phyloP scores from a whole-genome alignment of 2,888 invertebrate species.

The Heteromurus nitidus region DNA sequence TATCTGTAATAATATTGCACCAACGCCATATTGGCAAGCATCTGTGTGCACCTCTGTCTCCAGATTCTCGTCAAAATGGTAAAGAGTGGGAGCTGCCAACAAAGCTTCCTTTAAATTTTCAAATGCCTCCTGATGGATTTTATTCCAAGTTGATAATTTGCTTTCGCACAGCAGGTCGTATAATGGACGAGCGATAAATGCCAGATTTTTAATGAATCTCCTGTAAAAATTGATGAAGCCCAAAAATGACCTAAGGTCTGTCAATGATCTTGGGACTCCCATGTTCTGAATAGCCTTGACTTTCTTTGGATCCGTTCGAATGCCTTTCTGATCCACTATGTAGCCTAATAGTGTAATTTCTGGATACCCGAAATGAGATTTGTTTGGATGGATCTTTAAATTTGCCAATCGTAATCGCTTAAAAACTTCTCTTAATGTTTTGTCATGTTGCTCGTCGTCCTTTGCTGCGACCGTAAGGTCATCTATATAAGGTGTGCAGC shows the following conservation, averaged over 20 bases:
- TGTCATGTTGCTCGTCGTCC: slow-evolving; percentile 69
- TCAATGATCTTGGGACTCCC: neutral
- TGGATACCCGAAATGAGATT: slow-evolving; percentile 73
- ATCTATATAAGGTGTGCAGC: slow-evolving; percentile 72
- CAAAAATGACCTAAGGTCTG: neutral
- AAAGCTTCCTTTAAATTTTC: neutral
- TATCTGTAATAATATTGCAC: neutral
- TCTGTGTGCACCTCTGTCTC: neutral
- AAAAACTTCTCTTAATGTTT: slow-evolving; percentile 66
- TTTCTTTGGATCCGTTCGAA: neutral
- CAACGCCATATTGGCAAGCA: neutral
- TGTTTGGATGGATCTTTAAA: slow-evolving; percentile 73
- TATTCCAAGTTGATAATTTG: slow-evolving; percentile 60
- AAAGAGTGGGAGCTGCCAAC: neutral
- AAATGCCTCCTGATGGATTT: slow-evolving; percentile 12
- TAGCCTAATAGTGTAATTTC: slow-evolving; percentile 74
- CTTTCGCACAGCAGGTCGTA: neutral
- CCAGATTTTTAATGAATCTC: slow-evolving; percentile 13
- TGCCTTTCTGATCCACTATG: slow-evolving; percentile 47
- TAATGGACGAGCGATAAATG: neutral
- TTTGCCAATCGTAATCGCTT: slow-evolving; percentile 66
- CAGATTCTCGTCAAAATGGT: slow-evolving; percentile 7
- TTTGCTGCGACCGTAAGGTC: slow-evolving; percentile 73
- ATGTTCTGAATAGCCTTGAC: neutral
- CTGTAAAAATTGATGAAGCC: neutral